Conservation (phyloP, 2,888 invertebrate species). For the Caenorhabditis doughertyi region DNA sequence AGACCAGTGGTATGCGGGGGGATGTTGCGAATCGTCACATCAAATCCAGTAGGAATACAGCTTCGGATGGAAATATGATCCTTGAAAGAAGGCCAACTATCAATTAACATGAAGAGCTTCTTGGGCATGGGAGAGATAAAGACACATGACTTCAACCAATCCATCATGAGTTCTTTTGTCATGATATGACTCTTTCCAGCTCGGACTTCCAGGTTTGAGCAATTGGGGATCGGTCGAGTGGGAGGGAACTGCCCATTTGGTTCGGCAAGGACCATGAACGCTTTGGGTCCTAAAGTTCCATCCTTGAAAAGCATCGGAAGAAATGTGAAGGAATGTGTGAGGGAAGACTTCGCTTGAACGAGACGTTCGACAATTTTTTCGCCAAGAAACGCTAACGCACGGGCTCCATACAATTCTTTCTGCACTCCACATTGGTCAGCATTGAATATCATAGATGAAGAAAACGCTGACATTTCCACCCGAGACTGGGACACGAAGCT, state of each 20-base stretch:
- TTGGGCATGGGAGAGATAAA: not conserved
- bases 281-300: too few species aligned
- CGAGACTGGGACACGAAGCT: too few species aligned
- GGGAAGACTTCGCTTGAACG: not conserved
- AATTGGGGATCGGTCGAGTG: not conserved
- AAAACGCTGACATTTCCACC: too few species aligned
- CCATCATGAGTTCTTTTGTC: constrained; percentile 7
- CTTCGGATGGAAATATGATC: not conserved
- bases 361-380: not conserved
- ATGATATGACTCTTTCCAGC: constrained; percentile 13
- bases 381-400: too few species aligned
- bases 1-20: constrained; percentile 13
- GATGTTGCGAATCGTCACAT: not conserved
- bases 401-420: too few species aligned
- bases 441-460: too few species aligned
- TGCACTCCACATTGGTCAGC: too few species aligned
- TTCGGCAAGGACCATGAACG: not conserved
- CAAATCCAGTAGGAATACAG: not conserved
- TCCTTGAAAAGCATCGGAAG: too few species aligned
- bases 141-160: constrained; percentile 6
- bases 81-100: constrained; percentile 18
- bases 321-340: too few species aligned
- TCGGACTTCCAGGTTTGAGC: too few species aligned
- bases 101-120: not conserved
- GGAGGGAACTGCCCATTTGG: not conserved